Percentiles rank a stretch among this genome's conserved stretches.
Conservation (phyloP, 2,113 vertebrate genomes). For the Sylvietta virens region DNA sequence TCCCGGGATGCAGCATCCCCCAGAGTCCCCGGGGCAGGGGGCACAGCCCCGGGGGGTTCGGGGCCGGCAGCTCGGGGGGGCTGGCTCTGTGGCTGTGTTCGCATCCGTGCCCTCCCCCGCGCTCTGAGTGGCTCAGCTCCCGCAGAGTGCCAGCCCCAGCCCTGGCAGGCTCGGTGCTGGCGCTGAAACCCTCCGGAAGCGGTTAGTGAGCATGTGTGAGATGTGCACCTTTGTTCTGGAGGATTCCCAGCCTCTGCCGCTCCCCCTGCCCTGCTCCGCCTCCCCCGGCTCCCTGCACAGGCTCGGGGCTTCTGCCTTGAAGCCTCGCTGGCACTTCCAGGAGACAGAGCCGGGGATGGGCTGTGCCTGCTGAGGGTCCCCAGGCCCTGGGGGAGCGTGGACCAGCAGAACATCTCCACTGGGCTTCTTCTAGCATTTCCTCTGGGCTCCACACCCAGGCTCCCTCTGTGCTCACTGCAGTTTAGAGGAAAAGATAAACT, state of each 20-base stretch:
- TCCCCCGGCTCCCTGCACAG: accelerated
- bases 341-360: background rate
- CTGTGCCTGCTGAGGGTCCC: background rate
- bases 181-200: background rate
- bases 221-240: background rate
- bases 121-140: background rate
- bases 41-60: background rate
- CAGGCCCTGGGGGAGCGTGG: background rate
- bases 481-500: background rate
- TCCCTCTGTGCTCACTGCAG: background rate
- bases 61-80: background rate
- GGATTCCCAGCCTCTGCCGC: background rate
- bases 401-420: background rate
- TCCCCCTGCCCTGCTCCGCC: background rate
- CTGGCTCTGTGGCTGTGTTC: background rate
- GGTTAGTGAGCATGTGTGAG: conserved; percentile 42
- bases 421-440: background rate
- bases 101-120: background rate
- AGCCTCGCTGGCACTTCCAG: accelerated
- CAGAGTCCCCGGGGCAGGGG: background rate
- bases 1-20: background rate
- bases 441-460: background rate
- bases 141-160: background rate
- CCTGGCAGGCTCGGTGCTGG: background rate
- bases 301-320: background rate